Evolutionary conservation across 2,888 invertebrate species (phyloP).

Genomic region (Dermolepida albohirtum): DNA sequence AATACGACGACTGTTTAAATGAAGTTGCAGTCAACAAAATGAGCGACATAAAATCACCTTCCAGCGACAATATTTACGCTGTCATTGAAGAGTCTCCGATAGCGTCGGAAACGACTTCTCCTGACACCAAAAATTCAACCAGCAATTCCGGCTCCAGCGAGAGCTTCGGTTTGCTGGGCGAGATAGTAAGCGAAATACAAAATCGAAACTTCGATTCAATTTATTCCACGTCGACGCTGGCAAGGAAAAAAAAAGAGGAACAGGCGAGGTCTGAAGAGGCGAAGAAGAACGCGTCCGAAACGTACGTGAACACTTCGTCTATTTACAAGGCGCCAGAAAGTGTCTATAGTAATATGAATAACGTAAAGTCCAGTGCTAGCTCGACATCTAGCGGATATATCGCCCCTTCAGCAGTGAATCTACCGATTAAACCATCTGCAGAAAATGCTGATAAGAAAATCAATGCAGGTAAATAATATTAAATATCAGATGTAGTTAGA

Average conservation of each 20-base stretch:
- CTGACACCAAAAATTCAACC: slow-evolving; percentile 58
- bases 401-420: slow-evolving; percentile 78
- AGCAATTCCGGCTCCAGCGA: slow-evolving; percentile 71
- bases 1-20: slow-evolving; percentile 85
- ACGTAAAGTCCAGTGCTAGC: slow-evolving; percentile 70
- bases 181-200: slow-evolving; percentile 90
- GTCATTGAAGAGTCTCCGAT: slow-evolving; percentile 83
- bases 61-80: slow-evolving; percentile 84
- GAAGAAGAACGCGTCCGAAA: slow-evolving; percentile 63
- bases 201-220: slow-evolving; percentile 88
- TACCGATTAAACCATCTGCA: slow-evolving; percentile 65
- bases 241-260: slow-evolving; percentile 70
- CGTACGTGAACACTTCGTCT: slow-evolving; percentile 73
- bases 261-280: slow-evolving; percentile 53
- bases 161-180: slow-evolving; percentile 83
- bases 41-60: slow-evolving; percentile 71
- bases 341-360: slow-evolving; percentile 73
- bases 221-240: slow-evolving; percentile 82
- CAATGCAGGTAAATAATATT: slow-evolving; percentile 15
- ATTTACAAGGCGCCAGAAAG: slow-evolving; percentile 71
- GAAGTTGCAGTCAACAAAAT: slow-evolving; percentile 74
- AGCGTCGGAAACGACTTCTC: slow-evolving; percentile 62
- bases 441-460: slow-evolving; percentile 27
- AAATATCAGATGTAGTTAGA: slow-evolving; percentile 44
- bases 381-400: slow-evolving; percentile 80